These are phyloP conservation scores for Noctua janthe DNA, from an alignment of 2,888 invertebrate species.

Conservation along the genomic window DNA sequence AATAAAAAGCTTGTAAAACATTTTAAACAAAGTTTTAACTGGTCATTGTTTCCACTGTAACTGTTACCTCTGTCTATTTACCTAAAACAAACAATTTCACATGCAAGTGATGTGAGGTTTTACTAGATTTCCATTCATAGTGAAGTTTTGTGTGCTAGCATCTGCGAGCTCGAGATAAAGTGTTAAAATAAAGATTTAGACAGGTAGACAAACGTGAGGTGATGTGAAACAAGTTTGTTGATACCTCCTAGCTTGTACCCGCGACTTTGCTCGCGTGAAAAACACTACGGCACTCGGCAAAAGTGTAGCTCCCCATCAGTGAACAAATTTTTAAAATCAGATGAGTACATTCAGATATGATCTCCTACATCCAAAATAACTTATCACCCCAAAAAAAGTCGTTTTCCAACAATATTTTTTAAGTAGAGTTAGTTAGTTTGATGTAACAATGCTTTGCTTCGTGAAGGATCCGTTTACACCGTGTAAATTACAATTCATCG, in stretches of 20 bases:
- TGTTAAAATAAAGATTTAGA: slow-evolving; percentile 10
- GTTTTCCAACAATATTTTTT: too few species aligned
- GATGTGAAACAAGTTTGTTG: neutral
- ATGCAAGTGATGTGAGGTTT: slow-evolving; percentile 4
- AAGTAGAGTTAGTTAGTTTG: too few species aligned
- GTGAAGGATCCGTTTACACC: too few species aligned
- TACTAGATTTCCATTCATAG: slow-evolving; percentile 27
- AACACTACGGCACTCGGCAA: neutral
- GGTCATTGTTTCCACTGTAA: slow-evolving; percentile 8
- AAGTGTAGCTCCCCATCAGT: neutral
- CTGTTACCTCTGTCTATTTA: slow-evolving; percentile 43
- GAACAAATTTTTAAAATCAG: too few species aligned
- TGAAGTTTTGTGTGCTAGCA: slow-evolving; percentile 5
- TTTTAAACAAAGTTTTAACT: neutral
- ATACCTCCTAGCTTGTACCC: neutral
- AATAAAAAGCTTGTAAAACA: neutral
- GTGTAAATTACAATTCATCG: too few species aligned
- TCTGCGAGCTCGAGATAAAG: neutral
- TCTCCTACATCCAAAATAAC: too few species aligned
- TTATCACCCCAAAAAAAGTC: too few species aligned
- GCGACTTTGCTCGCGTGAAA: neutral
- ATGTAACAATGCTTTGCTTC: too few species aligned
- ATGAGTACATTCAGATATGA: too few species aligned
- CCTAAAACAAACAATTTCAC: slow-evolving; percentile 40
- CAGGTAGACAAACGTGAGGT: neutral